phyloP scores from a whole-genome alignment of 2,113 vertebrate genomes.

The Onychostruthus taczanowskii region DNA sequence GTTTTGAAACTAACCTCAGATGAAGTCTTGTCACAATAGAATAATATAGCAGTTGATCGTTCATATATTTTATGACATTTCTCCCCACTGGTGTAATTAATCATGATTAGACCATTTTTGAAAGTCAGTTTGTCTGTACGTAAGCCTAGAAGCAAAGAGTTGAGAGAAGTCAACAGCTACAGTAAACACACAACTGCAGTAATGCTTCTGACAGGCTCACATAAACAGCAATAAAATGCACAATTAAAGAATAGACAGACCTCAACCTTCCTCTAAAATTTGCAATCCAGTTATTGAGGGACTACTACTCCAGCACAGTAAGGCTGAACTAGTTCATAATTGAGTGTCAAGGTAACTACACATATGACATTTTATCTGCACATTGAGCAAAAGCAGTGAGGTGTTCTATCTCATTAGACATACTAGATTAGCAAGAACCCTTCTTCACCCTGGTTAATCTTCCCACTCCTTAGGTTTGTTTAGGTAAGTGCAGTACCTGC shows the following conservation, averaged over 20 bases:
- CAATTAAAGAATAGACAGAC: background rate
- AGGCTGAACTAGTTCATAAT: background rate
- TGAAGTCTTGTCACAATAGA: conserved; percentile 84
- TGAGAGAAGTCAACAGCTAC: background rate
- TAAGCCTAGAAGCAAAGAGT: conserved; percentile 75
- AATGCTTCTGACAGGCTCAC: background rate
- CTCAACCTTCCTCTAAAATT: background rate
- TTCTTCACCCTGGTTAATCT: background rate
- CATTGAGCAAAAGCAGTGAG: background rate
- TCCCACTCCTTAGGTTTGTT: background rate
- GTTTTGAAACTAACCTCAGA: conserved; percentile 74
- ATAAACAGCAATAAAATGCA: background rate
- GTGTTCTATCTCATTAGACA: background rate
- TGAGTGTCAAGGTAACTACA: background rate
- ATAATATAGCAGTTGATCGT: conserved; percentile 88
- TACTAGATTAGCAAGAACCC: background rate
- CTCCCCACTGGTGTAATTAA: conserved; percentile 90
- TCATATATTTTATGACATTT: conserved; percentile 85
- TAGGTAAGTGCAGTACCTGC: conserved; percentile 75
- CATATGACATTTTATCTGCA: background rate
- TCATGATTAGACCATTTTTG: conserved; percentile 87
- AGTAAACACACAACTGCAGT: background rate
- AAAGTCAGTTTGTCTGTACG: conserved; percentile 81
- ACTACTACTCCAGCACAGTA: background rate
- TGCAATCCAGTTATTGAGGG: background rate